Percentiles rank a stretch among this genome's conserved stretches.
Evolutionary conservation across 2,113 vertebrate genomes (phyloP).

Genomic region (Coryphaenoides rupestris): DNA sequence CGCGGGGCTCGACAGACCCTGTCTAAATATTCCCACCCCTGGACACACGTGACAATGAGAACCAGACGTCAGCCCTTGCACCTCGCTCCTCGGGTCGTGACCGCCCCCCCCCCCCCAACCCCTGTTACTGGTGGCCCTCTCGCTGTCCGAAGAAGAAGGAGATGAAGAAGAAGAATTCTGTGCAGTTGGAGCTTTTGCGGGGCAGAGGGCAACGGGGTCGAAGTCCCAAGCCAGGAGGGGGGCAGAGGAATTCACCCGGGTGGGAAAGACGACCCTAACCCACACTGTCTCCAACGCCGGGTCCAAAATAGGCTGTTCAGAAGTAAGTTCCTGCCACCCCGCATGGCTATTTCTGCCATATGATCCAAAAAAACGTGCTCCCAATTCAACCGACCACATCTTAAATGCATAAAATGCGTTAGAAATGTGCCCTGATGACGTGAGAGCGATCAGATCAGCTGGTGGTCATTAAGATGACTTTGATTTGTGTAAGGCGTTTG

Average conservation of each 20-base stretch:
- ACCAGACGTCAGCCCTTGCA: constrained; percentile 18
- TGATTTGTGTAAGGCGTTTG: too few relatives aligned
- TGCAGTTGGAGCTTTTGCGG: constrained; percentile 57
- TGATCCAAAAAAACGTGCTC: too few relatives aligned
- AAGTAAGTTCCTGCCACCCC: constrained; percentile 51
- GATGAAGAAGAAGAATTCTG: constrained; percentile 36
- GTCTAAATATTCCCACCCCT: constrained; percentile 21
- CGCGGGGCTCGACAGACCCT: constrained; percentile 17
- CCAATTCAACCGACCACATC: background rate
- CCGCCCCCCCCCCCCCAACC: background rate
- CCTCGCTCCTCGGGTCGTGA: constrained; percentile 35
- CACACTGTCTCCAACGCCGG: constrained; percentile 43
- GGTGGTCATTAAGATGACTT: constrained; percentile 2
- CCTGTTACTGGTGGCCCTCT: too few relatives aligned
- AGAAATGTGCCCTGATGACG: constrained; percentile 21
- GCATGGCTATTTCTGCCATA: constrained; percentile 32
- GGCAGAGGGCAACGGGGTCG: constrained; percentile 54
- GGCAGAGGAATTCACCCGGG: constrained; percentile 60
- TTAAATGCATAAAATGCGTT: constrained; percentile 3
- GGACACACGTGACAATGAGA: constrained; percentile 30
- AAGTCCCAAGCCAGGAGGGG: constrained; percentile 50
- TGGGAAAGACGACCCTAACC: constrained; percentile 67
- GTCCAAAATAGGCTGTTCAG: constrained; percentile 55
- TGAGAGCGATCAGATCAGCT: constrained; percentile 4
- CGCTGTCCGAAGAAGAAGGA: constrained; percentile 38